phyloP scores from a whole-genome alignment of 2,113 vertebrate species.

The Lathamus discolor region DNA sequence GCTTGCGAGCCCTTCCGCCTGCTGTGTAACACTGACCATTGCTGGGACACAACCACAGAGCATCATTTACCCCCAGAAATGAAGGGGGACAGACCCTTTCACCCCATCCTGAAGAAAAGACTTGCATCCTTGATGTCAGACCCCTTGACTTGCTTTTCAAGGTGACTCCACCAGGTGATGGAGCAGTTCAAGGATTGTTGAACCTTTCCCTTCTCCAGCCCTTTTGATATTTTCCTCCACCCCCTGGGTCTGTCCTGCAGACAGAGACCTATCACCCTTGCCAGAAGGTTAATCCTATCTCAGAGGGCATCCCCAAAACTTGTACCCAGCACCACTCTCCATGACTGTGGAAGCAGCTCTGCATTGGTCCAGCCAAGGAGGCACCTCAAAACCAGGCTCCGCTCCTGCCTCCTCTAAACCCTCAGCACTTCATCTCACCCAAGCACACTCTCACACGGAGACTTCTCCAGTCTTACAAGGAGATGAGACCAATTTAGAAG shows the following conservation, averaged over 20 bases:
- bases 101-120: background rate
- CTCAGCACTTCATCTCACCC: background rate
- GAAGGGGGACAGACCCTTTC: background rate
- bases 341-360: background rate
- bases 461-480: background rate
- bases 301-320: background rate
- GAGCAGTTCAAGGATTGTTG: background rate
- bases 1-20: background rate
- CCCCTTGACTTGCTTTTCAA: background rate
- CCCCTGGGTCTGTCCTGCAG: background rate
- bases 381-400: background rate
- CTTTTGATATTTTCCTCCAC: background rate
- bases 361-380: background rate
- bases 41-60: background rate
- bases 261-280: background rate
- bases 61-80: background rate
- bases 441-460: background rate
- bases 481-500: background rate
- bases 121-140: background rate
- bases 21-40: background rate
- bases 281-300: background rate
- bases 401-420: background rate
- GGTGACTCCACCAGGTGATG: background rate
- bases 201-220: background rate
- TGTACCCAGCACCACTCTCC: background rate